Evolutionary conservation across 2,888 invertebrate genomes (phyloP), one percentile per base, ranked within the genome.

Genomic region (Corbicula japonica): DNA sequence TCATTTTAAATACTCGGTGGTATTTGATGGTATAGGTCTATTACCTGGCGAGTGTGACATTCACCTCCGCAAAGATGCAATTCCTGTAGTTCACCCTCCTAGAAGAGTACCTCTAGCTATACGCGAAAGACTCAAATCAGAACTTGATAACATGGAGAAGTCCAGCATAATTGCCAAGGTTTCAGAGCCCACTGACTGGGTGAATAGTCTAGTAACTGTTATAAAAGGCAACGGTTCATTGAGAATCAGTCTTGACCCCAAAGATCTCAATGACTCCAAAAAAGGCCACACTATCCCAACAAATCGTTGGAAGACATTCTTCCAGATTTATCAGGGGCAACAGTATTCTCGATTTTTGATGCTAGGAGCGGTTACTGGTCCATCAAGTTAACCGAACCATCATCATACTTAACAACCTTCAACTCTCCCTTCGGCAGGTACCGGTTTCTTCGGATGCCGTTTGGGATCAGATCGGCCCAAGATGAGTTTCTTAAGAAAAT

Each of bases 171-270:
- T 86, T 52, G 63, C 30, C 10, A 69, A 62, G 70, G 71, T 71
- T 41, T 65, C 26, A 38, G 69, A 86, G 54, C 84, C 86, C 12
- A 84, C 86, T 50, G 58, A 44, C 0, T 84, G 85, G 80, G 85
- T 87, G 0, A 84, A 76, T 50, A 76, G 68, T n/a, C 66, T 87
- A 74, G 86, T 83, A 0, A 69, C 74, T 23, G 81, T 80, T 3
- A 41, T 28, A 54, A 87, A 84, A 63, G 35, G 48, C 8, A 74
- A 68, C 21, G 38, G 54, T 23, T 52, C 26, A 8, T 44, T 75
- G 12, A 52, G 80, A 28, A 74, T 80, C 18, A 77, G 77, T 68
- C 46, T 86, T 26, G 86, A 85, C 65, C 87, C 86, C 10, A 82
- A 66, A 58, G 83, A 84, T 50, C 48, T 87, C 12, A 87, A 88